A percentile compares a stretch with the other conserved stretches of the same genome.
Conservation (phyloP, 2,888 invertebrate genomes). For the Eupithecia centaureata region DNA sequence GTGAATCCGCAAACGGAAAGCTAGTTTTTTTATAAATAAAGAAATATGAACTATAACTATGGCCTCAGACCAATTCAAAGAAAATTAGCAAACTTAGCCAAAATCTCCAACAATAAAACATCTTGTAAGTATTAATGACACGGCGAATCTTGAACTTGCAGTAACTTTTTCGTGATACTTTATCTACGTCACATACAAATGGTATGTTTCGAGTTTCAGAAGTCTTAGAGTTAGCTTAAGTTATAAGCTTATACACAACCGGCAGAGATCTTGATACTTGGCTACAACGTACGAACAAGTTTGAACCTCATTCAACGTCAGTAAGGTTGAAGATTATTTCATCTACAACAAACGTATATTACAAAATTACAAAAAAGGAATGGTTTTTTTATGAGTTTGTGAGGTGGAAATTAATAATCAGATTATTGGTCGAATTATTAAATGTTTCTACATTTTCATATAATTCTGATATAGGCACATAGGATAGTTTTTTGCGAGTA, state of each 20-base stretch:
- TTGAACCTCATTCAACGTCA: background rate
- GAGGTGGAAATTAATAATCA: too few species aligned
- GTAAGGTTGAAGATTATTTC: background rate
- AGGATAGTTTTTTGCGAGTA: too few species aligned
- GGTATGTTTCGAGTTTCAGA: conserved; percentile 31
- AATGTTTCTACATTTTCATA: too few species aligned
- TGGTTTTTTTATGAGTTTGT: too few species aligned
- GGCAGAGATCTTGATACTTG: conserved; percentile 3
- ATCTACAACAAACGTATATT: background rate
- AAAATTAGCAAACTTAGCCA: background rate
- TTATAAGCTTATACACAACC: conserved; percentile 21
- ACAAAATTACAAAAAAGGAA: too few species aligned
- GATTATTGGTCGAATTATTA: too few species aligned
- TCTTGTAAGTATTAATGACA: conserved; percentile 14
- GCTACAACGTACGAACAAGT: background rate
- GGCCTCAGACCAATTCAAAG: too few species aligned
- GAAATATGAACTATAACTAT: too few species aligned
- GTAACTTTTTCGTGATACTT: conserved; percentile 38
- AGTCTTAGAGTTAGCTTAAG: conserved; percentile 21
- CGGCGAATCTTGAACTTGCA: conserved; percentile 24
- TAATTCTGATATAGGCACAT: too few species aligned
- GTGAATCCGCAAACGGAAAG: too few species aligned
- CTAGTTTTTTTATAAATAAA: too few species aligned
- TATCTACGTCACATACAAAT: conserved; percentile 43
- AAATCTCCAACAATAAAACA: conserved; percentile 14